Base-by-base conservation (phyloP, 2,888 invertebrate species). In the Fragum whitleyi region DNA sequence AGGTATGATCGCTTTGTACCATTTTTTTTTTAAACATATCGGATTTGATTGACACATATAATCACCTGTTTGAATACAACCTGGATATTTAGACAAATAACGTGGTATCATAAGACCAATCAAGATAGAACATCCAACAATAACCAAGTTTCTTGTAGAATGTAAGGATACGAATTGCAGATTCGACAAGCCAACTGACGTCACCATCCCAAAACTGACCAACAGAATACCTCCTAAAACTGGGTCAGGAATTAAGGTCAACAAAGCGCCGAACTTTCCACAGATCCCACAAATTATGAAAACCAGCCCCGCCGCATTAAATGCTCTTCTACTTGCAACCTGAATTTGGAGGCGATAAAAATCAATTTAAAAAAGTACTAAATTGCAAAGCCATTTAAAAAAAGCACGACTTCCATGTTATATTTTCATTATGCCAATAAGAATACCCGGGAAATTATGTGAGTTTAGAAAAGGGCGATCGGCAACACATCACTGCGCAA, bases 61-160 rank as follows among this genome's bases (percentile, higher is more conserved):
- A n/a, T 36, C 51, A 92, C 92, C 91, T 77, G 92, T 92, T 5
- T 90, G 77, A 11, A 92, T 90, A 23, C 88, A 88, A 1, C 81
- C 79, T 1, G 89, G 87, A 71, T 90, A 77, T 5, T 79, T 70
- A 6, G 76, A 57, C 6, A 93, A 26, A 82, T 90, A 93, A 39
- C 77, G 72, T 0, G 93, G 93, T 1, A 94, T 84, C 87, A 94
- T 95, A 94, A 98, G 93, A 1, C 97, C 97, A 89, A 97, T 96
- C 94, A 98, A 97, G 81, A 98, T 95, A 1, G 97, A 97, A 89
- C 97, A 96, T 21, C 98, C 98, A 55, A 98, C 95, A 87, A 98
- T 97, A 93, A 86, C 97, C 71, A 98, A 95, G 94, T 98, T 98
- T 69, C 98, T 95, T 0, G 97, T 95, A 42, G 97, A 97, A 92